Conservation (phyloP, 2,113 vertebrate genomes). For the Semnornis frantzii region DNA sequence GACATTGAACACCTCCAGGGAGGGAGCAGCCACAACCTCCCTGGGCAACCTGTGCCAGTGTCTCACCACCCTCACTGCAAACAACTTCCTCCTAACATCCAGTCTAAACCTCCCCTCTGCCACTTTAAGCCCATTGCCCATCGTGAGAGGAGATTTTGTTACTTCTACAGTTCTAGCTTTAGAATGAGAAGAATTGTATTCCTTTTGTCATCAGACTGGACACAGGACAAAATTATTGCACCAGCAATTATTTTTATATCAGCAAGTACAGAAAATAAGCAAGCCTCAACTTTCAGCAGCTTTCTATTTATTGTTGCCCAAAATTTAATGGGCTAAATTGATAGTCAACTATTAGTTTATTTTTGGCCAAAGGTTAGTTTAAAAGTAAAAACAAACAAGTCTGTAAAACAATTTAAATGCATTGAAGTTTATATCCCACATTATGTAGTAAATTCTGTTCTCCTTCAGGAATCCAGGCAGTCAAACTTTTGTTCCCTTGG, state of each 20-base stretch:
- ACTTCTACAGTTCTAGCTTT: not conserved
- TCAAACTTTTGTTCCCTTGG: constrained; percentile 60
- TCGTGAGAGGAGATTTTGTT: not conserved
- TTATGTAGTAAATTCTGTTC: constrained; percentile 23
- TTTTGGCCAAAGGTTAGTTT: not conserved
- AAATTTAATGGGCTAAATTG: not conserved
- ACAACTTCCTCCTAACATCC: too few relatives aligned
- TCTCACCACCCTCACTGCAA: too few relatives aligned
- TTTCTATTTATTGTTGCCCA: not conserved
- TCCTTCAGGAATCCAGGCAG: constrained; percentile 56
- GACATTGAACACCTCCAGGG: too few relatives aligned
- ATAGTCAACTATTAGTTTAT: not conserved
- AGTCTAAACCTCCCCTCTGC: too few relatives aligned
- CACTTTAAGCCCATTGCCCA: too few relatives aligned
- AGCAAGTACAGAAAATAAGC: not conserved
- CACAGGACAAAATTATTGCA: not conserved
- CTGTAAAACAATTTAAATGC: not conserved
- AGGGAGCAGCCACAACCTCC: too few relatives aligned
- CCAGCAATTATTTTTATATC: not conserved
- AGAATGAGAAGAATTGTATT: not conserved
- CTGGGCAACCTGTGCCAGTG: too few relatives aligned
- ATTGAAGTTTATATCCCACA: constrained; percentile 2
- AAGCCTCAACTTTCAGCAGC: not conserved
- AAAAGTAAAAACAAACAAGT: not conserved
- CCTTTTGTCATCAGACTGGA: not conserved